Conservation (phyloP, 30 jellyfish, hydroid and myxozoan genomes). For the Nemopilema nomurai region DNA sequence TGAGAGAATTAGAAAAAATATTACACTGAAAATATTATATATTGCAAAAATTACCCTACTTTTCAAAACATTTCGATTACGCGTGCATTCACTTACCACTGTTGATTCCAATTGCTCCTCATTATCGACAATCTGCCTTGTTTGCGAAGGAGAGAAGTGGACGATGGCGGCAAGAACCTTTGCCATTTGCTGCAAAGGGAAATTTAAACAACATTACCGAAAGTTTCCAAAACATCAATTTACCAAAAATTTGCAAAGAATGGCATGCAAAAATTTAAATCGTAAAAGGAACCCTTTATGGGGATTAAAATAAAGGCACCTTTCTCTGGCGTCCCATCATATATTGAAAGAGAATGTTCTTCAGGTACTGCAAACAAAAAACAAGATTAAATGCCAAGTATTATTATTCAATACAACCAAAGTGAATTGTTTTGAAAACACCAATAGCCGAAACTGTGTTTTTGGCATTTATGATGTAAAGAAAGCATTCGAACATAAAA, state of each 20-base stretch:
- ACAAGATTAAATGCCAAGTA: too few relatives aligned
- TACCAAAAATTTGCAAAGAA: too few relatives aligned
- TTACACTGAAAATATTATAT: too few relatives aligned
- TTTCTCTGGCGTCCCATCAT: slow-evolving; percentile 93
- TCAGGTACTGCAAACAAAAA: slow-evolving; percentile 75
- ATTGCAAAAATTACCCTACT: too few relatives aligned
- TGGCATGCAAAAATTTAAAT: background rate
- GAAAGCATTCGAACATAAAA: too few relatives aligned
- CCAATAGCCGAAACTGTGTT: too few relatives aligned
- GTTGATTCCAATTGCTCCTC: slow-evolving; percentile 78
- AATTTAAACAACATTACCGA: background rate
- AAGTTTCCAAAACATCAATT: background rate
- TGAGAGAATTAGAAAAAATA: too few relatives aligned
- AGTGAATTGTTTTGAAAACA: too few relatives aligned
- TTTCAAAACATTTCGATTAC: too few relatives aligned
- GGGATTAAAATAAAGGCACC: slow-evolving; percentile 34
- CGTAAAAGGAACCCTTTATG: background rate
- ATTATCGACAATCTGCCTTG: slow-evolving; percentile 74
- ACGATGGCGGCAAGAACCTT: slow-evolving; percentile 89
- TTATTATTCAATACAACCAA: too few relatives aligned
- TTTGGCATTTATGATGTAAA: too few relatives aligned
- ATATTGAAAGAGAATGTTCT: slow-evolving; percentile 79
- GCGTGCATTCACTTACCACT: slow-evolving; percentile 52
- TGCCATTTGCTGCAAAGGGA: slow-evolving; percentile 91
- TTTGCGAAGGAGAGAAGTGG: slow-evolving; percentile 90